Evolutionary conservation across 2,888 invertebrate species (phyloP).

Genomic region (Amorpha juglandis): DNA sequence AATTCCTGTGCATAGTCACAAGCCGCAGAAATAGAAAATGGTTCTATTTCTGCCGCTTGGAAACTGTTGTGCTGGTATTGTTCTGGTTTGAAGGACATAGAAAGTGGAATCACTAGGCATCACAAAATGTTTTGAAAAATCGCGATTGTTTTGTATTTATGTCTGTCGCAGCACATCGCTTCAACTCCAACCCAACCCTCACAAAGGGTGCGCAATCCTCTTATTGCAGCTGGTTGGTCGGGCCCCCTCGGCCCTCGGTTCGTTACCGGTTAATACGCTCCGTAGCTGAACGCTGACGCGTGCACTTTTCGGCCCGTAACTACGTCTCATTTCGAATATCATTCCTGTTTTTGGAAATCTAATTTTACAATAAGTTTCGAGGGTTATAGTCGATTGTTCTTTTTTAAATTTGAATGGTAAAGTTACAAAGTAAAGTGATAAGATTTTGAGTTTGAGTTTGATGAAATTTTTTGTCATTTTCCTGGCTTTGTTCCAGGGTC

Average conservation of each 20-base stretch:
- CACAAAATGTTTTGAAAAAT: background rate
- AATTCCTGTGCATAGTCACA: no score
- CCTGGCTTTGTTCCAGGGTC: no score
- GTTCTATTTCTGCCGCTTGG: no score
- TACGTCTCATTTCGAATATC: slow-evolving; percentile 25
- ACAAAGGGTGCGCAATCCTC: slow-evolving; percentile 80
- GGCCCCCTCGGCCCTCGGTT: slow-evolving; percentile 56
- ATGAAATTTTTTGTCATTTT: no score
- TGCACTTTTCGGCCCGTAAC: slow-evolving; percentile 69
- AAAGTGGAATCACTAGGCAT: no score
- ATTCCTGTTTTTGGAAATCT: slow-evolving; percentile 10
- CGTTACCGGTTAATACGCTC: slow-evolving; percentile 69
- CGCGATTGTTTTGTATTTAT: background rate
- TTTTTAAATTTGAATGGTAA: background rate
- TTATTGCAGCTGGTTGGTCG: slow-evolving; percentile 80
- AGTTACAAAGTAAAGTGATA: background rate
- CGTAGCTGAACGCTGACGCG: slow-evolving; percentile 58
- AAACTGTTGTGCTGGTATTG: no score
- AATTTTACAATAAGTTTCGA: slow-evolving; percentile 14
- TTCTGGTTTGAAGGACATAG: no score
- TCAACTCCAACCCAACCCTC: slow-evolving; percentile 43
- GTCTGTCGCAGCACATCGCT: slow-evolving; percentile 19
- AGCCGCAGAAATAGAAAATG: no score
- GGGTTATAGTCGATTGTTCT: background rate
- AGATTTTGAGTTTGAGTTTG: background rate